Base-by-base conservation (phyloP, 2,113 vertebrate genomes). In the Alectura lathami region DNA sequence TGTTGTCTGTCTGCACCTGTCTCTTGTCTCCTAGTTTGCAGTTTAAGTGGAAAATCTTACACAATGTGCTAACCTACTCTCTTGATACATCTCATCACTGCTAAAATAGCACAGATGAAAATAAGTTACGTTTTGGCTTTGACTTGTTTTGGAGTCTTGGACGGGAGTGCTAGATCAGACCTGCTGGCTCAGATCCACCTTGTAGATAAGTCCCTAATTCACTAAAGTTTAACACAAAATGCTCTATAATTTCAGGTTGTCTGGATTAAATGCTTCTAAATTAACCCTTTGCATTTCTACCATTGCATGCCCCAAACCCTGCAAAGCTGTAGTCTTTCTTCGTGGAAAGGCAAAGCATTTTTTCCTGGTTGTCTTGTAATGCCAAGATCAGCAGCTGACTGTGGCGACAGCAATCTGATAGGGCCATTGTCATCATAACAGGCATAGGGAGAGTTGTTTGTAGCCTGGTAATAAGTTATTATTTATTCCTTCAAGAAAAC, bases 91-190 rank as follows among this genome's bases (percentile, higher is more conserved):
- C 92, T 96, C 67, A 4, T 94, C 91, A 75, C 88, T 20, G 81
- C 86, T 94, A 96, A 96, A 96, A 96, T 95, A 96, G 94, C 83
- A 45, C 83, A 81, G 94, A 95, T 88, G 86, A 96, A 96, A 96
- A 78, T 66, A 89, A 94, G 75, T 92, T 97, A 87, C 4, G 15
- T 45, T 91, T 87, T 89, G 89, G 95, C 93, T 89, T 92, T 94
- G 75, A 85, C 45, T 89, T 86, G 64, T 90, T 88, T 88, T 85
- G 54, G 38, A 87, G 53, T 54, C 84, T 92, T 96, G 94, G 93
- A 94, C 92, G 29, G 16, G 74, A 92, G 43, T 70, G 45, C 84
- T 93, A 74, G 70, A 80, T 94, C 62, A 93, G 91, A 93, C 84
- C 91, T 69, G 36, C 91, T 96, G 96, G 94, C 90, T 83, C 51